A percentile compares a stretch with the other conserved stretches of the same genome.
These are phyloP conservation scores for Melanerpes formicivorus DNA, from an alignment of 2,113 vertebrate genomes.

Conservation along the genomic window DNA sequence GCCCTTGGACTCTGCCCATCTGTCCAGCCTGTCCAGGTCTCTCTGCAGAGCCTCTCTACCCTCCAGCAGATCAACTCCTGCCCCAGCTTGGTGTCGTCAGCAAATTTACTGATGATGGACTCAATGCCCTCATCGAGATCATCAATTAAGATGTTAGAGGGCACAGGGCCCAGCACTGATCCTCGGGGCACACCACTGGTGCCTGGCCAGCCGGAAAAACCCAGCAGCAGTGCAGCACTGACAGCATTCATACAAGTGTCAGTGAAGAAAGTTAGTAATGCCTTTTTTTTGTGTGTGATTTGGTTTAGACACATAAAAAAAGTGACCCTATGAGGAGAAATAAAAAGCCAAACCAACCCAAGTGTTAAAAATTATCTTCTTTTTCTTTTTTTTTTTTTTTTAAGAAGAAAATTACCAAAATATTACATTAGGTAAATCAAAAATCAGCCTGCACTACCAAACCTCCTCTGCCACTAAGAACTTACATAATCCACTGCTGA, in stretches of 20 bases:
- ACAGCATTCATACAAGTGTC: not conserved
- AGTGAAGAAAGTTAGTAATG: not conserved
- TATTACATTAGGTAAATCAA: slow-evolving; percentile 46
- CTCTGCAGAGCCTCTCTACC: no score
- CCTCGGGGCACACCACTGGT: no score
- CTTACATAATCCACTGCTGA: slow-evolving; percentile 75
- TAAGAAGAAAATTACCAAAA: slow-evolving; percentile 43
- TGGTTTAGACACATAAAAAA: not conserved
- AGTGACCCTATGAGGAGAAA: not conserved
- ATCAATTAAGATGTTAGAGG: no score
- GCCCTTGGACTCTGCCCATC: no score
- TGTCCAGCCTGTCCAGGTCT: no score
- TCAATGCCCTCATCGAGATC: no score
- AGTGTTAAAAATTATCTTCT: not conserved
- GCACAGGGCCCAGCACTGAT: no score
- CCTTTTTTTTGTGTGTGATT: not conserved
- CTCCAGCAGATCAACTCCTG: no score
- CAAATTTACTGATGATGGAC: no score
- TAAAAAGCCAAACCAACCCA: not conserved
- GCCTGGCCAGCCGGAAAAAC: not conserved
- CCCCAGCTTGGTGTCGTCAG: no score
- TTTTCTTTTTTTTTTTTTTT: not conserved
- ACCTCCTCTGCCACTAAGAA: slow-evolving; percentile 62
- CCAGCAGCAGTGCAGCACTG: not conserved
- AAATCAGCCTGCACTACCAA: slow-evolving; percentile 43